Evolutionary conservation across 2,888 invertebrate species (phyloP).

Genomic region (Drosophila algonquin): DNA sequence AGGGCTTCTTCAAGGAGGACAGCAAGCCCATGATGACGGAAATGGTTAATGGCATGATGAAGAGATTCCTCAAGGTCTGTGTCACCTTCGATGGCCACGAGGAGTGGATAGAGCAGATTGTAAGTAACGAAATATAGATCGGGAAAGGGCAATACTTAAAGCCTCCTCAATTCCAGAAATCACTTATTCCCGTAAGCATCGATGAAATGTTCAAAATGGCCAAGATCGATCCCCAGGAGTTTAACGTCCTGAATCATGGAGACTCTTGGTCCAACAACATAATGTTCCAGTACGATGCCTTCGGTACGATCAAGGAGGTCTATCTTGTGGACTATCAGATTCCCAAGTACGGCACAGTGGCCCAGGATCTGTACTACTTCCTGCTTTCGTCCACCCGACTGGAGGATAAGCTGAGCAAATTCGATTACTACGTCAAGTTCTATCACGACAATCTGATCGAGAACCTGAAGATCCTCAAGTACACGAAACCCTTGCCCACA

Average conservation of each 20-base stretch:
- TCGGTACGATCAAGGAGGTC: slow-evolving; percentile 65
- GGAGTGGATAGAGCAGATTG: slow-evolving; percentile 63
- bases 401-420: slow-evolving; percentile 75
- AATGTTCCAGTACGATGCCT: slow-evolving; percentile 74
- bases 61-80: slow-evolving; percentile 44
- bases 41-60: slow-evolving; percentile 21
- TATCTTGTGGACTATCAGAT: slow-evolving; percentile 80
- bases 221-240: slow-evolving; percentile 53
- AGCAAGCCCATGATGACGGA: slow-evolving; percentile 34
- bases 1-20: slow-evolving; percentile 42
- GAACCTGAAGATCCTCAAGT: slow-evolving; percentile 72
- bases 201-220: slow-evolving; percentile 51
- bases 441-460: slow-evolving; percentile 76
- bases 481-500: slow-evolving; percentile 71
- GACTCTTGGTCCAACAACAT: slow-evolving; percentile 79
- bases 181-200: slow-evolving; percentile 25
- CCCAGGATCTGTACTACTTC: slow-evolving; percentile 77
- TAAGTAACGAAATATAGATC: slow-evolving; percentile 30
- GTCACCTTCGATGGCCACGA: slow-evolving; percentile 47
- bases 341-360: slow-evolving; percentile 70
- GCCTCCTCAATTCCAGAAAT: slow-evolving; percentile 32
- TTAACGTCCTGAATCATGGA: slow-evolving; percentile 76
- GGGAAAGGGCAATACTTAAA: neutral
- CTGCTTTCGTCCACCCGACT: slow-evolving; percentile 77
- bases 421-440: slow-evolving; percentile 78